Evolutionary conservation across 1,140 invertebrate genomes (phyloP), one percentile per base, ranked within the genome.

Genomic region (Atta texana): DNA sequence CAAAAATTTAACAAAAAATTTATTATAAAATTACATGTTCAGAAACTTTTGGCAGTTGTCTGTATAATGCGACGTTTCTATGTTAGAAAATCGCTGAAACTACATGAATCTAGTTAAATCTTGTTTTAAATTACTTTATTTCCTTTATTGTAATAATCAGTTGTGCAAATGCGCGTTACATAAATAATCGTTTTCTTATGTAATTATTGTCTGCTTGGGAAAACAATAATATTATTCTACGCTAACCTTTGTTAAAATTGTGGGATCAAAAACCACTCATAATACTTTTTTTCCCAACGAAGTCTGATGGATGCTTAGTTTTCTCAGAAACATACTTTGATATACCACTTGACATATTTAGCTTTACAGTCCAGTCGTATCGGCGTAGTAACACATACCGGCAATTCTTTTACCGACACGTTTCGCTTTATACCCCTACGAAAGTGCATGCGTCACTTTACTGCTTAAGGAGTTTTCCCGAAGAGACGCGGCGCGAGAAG

Each of bases 381-480:
- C 44, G 18, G 75, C 55, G 76, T 85, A 87, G 78, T 71, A 76
- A 88, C 74, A 90, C 69, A 87, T 82, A 90, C 81, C 81, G 66
- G 74, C 89, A 61, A 90, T 91, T 90, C 89, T 89, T 86, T 87
- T 87, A 88, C 84, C 84, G 84, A 68, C 64, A 86, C 87, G 81
- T 88, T 90, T 86, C 89, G 89, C 89, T 90, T 91, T 91, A 91
- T 89, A 88, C 59, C 75, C 55, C 81, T 89, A 89, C 71, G 82
- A 90, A 91, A 91, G 91, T 92, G 92, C 90, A 91, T 87, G 85
- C 87, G 88, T 87, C 85, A 89, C 87, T 92, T 92, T 92, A 92
- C 87, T 90, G 87, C 92, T 75, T 59, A 90, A 91, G 91, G 89
- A 92, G 87, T 91, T 92, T 34, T 86, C 77, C 89, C 59, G 61